A percentile compares a stretch with the other conserved stretches of the same genome.
Conservation (phyloP, 2,797 vertebrate genomes). For the Semotilus atromaculatus region DNA sequence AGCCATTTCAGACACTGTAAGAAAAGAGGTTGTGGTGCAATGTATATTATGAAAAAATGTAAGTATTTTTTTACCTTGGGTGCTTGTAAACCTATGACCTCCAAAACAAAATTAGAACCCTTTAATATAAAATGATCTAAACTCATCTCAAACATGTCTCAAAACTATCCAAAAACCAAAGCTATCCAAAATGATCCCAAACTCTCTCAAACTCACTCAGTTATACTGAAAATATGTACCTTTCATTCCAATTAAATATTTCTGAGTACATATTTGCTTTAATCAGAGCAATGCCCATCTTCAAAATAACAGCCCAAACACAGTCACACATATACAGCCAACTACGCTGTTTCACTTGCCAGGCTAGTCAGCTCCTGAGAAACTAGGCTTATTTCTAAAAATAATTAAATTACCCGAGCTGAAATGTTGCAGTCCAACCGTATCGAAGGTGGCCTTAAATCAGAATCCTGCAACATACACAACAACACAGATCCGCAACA, state of each 20-base stretch:
- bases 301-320: slow-evolving; percentile 1
- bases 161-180: neutral
- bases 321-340: slow-evolving; percentile 1
- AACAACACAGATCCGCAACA: neutral
- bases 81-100: too few relatives aligned
- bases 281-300: neutral
- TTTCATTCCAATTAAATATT: neutral
- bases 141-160: neutral
- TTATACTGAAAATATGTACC: neutral
- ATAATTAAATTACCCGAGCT: neutral
- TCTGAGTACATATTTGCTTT: neutral
- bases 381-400: neutral
- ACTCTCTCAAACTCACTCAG: neutral
- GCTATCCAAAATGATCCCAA: neutral
- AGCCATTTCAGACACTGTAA: too few relatives aligned
- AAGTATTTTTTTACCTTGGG: too few relatives aligned
- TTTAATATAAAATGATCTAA: neutral
- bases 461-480: slow-evolving; percentile 7
- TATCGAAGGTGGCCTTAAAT: neutral
- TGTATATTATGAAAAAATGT: too few relatives aligned
- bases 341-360: neutral
- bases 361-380: neutral
- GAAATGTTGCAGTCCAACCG: neutral
- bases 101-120: too few relatives aligned
- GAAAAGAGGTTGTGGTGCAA: too few relatives aligned